Evolutionary conservation across 1,140 invertebrate species (phyloP).

Genomic region (Eurosta solidaginis): DNA sequence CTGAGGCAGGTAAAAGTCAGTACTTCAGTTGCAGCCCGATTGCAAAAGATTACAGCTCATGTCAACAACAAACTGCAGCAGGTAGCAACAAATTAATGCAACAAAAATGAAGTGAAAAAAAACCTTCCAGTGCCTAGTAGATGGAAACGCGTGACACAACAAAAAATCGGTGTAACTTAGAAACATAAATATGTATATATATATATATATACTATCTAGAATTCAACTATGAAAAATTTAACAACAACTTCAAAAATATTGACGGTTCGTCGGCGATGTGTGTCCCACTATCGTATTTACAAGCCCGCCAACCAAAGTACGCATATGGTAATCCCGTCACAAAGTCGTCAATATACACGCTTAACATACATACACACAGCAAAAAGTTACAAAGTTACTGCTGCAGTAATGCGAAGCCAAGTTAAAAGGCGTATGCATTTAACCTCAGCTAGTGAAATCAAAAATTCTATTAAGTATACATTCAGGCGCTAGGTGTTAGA

Average conservation of each 20-base stretch:
- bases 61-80: not conserved
- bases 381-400: not conserved
- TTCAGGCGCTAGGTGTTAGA: slow-evolving; percentile 43
- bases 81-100: slow-evolving; percentile 10
- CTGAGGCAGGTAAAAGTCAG: no score
- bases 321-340: not conserved
- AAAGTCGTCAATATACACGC: not conserved
- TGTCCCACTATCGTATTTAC: not conserved
- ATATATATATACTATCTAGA: not conserved
- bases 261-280: slow-evolving; percentile 1
- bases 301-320: not conserved
- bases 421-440: slow-evolving; percentile 15
- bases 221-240: slow-evolving; percentile 1
- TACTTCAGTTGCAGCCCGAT: no score
- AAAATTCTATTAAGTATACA: slow-evolving; percentile 57
- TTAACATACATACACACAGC: not conserved
- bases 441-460: slow-evolving; percentile 29
- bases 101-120: no score
- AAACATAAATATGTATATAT: not conserved
- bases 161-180: not conserved
- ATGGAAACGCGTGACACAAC: not conserved
- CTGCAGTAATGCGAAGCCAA: slow-evolving; percentile 5
- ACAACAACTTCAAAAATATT: slow-evolving; percentile 17
- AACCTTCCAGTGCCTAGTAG: no score
- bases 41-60: not conserved